Evolutionary conservation across 2,888 invertebrate genomes (phyloP), one percentile per base, ranked within the genome.

Genomic region (Leptothorax acervorum): DNA sequence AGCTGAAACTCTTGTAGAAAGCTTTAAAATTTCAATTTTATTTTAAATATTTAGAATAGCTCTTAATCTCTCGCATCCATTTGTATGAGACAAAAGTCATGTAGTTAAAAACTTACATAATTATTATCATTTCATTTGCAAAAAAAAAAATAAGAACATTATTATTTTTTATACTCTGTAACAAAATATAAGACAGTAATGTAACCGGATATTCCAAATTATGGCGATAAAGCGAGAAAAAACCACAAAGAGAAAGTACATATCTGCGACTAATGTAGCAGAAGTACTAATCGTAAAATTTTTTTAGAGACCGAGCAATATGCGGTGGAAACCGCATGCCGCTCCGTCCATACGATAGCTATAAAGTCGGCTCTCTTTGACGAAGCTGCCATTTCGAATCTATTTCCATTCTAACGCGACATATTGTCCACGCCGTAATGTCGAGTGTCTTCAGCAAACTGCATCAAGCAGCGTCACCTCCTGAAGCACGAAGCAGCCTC

Each of bases 321-420:
- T 23, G 57, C 45, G 12, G 28, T 70, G n/a, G 57, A 57, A 57
- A 70, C 35, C 15, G 11, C 45, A 15, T 28, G 15, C 15, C 15
- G 8, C 18, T 53, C 12, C 5, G 42, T 12, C 31, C 18, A 23
- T 39, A 23, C 11, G 6, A 51, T 11, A 23, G 51, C 28, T 48
- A 23, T 23, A 53, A 63, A 12, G 1, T 45, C 12, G 45, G 12
- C 15, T 48, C 53, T 45, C 11, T 11, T 15, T 35, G 35, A 57
- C 48, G 48, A 35, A 45, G 45, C 48, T 23, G 48, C 31, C 55
- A 42, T 35, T 62, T 71, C 60, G 35, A 81, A 51, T 62, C 79
- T 79, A 79, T 79, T 71, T 81, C 73, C 75, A 63, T 63, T 63
- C 23, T 9, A 45, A n/a, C n/a, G 71, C 48, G 48, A 51, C 48